Evolutionary conservation across 2,797 vertebrate genomes (phyloP).

Genomic region (Selene dorsalis): DNA sequence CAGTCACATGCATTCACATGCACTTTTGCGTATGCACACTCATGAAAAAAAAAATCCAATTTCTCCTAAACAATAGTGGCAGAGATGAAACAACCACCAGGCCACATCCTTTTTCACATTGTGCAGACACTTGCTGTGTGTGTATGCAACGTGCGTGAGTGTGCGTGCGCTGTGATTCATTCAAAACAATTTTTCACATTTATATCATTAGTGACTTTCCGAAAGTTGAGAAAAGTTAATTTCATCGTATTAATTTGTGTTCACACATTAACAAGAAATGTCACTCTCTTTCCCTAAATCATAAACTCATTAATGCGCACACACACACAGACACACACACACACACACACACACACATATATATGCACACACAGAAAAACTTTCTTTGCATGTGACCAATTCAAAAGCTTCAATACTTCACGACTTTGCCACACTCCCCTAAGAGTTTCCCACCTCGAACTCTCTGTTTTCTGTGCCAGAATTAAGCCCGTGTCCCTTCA

Average conservation of each 20-base stretch:
- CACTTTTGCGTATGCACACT: slow-evolving; percentile 31
- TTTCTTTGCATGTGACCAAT: slow-evolving; percentile 11
- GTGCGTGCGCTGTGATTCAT: slow-evolving; percentile 20
- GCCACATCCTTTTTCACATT: slow-evolving; percentile 32
- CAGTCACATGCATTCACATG: slow-evolving; percentile 39
- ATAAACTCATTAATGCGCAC: slow-evolving; percentile 28
- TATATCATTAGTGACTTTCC: slow-evolving; percentile 42
- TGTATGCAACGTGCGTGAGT: background rate
- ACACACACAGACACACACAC: slow-evolving; percentile 10
- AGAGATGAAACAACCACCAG: slow-evolving; percentile 60
- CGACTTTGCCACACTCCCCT: slow-evolving; percentile 34
- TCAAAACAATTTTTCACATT: slow-evolving; percentile 50
- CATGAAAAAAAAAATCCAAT: slow-evolving; percentile 58
- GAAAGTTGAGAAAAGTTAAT: slow-evolving; percentile 47
- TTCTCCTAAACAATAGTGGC: slow-evolving; percentile 65
- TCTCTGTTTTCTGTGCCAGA: slow-evolving; percentile 51
- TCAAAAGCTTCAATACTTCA: slow-evolving; percentile 36
- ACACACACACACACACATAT: background rate
- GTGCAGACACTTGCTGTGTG: slow-evolving; percentile 13
- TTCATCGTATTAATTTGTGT: slow-evolving; percentile 26
- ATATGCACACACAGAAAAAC: slow-evolving; percentile 9
- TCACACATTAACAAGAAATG: slow-evolving; percentile 12
- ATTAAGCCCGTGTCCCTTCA: slow-evolving; percentile 50
- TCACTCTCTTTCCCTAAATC: slow-evolving; percentile 16
- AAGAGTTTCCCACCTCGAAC: slow-evolving; percentile 41